Conservation (phyloP, 37 sponge, comb jelly and placozoan genomes). For the Lycopodina hypogea region DNA sequence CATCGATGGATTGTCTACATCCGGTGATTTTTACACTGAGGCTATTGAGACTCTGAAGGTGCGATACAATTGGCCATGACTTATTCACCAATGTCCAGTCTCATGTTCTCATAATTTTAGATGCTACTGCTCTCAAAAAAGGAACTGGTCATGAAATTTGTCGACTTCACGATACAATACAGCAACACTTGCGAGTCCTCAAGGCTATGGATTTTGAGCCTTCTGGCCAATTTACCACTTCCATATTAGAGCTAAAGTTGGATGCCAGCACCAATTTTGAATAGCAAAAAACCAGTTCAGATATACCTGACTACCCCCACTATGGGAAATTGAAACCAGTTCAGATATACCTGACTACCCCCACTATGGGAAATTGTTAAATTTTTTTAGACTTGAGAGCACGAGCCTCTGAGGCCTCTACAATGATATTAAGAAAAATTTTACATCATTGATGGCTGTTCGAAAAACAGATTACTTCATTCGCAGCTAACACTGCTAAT, state of each 20-base stretch:
- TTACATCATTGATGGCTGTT: neutral
- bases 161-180: conserved; percentile 9
- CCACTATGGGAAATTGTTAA: conserved; percentile 10
- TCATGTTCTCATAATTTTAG: conserved; percentile 21
- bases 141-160: conserved; percentile 20
- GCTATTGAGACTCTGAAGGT: conserved; percentile 11
- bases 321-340: conserved; percentile 6
- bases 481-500: neutral
- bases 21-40: conserved; percentile 19
- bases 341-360: neutral
- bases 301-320: neutral
- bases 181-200: conserved; percentile 18
- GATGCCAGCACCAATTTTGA: conserved; percentile 24
- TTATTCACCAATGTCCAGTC: conserved; percentile 33
- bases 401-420: conserved; percentile 23
- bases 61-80: conserved; percentile 23
- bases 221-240: conserved; percentile 24
- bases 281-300: conserved; percentile 20
- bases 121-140: conserved; percentile 16
- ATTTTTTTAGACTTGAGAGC: conserved; percentile 16
- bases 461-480: neutral
- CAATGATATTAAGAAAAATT: neutral
- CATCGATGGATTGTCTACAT: conserved; percentile 15
- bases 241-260: neutral
- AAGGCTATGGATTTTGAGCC: conserved; percentile 32